A percentile compares a stretch with the other conserved stretches of the same genome.
Evolutionary conservation across 2,797 vertebrate genomes (phyloP).

Genomic region (Forpus xanthops): DNA sequence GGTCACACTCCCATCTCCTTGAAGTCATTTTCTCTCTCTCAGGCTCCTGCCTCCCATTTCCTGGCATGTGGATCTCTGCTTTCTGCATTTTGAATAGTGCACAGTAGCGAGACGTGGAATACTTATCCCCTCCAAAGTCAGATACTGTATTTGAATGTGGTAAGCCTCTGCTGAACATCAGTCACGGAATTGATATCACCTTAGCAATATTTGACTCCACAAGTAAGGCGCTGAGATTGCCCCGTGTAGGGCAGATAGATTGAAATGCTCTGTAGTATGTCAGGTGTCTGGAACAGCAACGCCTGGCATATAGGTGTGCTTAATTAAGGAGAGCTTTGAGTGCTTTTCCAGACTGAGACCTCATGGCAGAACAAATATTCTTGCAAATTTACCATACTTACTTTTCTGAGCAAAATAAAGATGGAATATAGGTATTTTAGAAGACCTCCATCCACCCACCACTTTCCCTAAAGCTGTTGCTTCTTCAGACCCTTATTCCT

Average conservation of each 20-base stretch:
- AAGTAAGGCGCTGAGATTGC: background rate
- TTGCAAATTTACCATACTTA: background rate
- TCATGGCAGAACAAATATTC: background rate
- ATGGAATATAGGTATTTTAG: background rate
- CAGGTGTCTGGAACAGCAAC: background rate
- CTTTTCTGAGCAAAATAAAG: background rate
- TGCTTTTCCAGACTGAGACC: background rate
- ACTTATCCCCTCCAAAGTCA: constrained; percentile 25
- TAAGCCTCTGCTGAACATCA: background rate
- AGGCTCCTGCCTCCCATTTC: background rate
- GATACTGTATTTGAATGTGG: constrained; percentile 22
- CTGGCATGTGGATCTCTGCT: background rate
- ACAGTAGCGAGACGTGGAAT: background rate
- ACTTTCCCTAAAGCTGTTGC: background rate
- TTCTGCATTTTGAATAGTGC: constrained; percentile 36
- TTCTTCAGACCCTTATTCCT: background rate
- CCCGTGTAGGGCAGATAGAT: background rate
- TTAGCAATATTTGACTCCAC: background rate
- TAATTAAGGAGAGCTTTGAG: constrained; percentile 11
- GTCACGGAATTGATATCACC: background rate
- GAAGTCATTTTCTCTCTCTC: constrained; percentile 35
- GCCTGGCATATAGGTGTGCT: background rate
- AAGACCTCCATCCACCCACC: background rate
- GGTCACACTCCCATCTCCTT: constrained; percentile 12
- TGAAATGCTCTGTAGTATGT: background rate